Conservation (phyloP, 2,113 vertebrate species). For the Tonatia bakeri region DNA sequence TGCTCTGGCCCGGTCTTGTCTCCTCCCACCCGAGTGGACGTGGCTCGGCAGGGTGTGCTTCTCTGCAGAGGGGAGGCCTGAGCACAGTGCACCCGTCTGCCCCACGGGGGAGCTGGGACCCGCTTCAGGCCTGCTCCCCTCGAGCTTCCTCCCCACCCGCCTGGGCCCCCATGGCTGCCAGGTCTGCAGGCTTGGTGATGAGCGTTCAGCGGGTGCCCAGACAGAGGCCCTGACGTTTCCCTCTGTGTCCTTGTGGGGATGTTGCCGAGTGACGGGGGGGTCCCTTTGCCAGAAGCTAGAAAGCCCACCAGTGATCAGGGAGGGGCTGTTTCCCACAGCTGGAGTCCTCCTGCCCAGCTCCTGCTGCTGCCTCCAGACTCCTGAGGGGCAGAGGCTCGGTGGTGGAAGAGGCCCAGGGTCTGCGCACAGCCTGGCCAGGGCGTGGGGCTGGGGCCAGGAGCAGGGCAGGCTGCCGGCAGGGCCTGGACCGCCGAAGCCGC, state of each 20-base stretch:
- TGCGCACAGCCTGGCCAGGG: background rate
- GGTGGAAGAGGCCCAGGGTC: background rate
- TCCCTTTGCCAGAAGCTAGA: background rate
- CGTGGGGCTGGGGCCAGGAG: background rate
- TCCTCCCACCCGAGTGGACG: background rate
- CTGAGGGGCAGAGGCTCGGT: background rate
- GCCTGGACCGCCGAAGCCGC: background rate
- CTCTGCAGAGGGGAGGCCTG: background rate
- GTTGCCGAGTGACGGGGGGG: background rate
- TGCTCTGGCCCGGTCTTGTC: background rate
- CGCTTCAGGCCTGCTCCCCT: background rate
- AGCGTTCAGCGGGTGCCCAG: too few species aligned
- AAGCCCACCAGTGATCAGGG: background rate
- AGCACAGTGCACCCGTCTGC: background rate
- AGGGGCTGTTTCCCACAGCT: background rate
- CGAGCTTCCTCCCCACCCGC: background rate
- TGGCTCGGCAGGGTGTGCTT: background rate
- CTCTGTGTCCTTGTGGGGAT: background rate
- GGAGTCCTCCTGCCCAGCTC: background rate
- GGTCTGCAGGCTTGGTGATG: background rate
- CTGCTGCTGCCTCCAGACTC: background rate
- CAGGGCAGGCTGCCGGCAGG: background rate
- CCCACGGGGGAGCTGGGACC: background rate
- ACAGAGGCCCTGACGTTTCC: background rate
- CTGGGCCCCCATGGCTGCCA: too few species aligned